Conservation (phyloP, 2,113 vertebrate species). For the Brevimyrus niger region DNA sequence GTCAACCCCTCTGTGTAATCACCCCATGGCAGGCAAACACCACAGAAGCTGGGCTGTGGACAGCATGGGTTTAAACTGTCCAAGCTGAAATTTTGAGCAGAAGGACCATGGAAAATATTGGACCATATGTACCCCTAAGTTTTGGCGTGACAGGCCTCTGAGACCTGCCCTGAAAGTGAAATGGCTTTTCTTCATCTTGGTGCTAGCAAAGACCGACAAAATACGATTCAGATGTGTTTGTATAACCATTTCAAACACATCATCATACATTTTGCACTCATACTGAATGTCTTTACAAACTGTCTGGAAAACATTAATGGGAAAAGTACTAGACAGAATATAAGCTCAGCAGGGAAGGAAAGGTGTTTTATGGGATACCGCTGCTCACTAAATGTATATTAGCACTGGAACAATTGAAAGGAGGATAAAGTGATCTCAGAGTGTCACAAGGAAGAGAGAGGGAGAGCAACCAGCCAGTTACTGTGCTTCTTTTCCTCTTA, state of each 20-base stretch:
- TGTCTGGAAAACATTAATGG: slow-evolving; percentile 54
- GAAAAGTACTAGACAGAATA: slow-evolving; percentile 54
- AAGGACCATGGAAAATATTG: slow-evolving; percentile 8
- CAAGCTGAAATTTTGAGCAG: background rate
- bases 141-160: slow-evolving; percentile 1
- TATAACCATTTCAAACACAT: slow-evolving; percentile 24
- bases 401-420: slow-evolving; percentile 52
- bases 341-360: slow-evolving; percentile 53
- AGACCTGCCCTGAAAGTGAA: background rate
- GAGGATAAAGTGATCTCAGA: slow-evolving; percentile 60
- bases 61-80: background rate
- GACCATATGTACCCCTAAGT: slow-evolving; percentile 37
- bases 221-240: background rate
- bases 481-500: background rate
- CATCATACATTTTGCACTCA: slow-evolving; percentile 47
- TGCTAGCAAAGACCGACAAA: background rate
- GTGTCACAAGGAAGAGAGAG: slow-evolving; percentile 33
- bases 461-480: background rate
- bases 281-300: slow-evolving; percentile 46
- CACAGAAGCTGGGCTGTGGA: background rate
- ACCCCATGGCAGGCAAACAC: background rate
- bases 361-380: slow-evolving; percentile 58
- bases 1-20: background rate
- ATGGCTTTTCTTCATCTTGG: background rate
- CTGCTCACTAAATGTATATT: slow-evolving; percentile 59